Conservation (phyloP, 2,888 invertebrate species). For the Strigamia transsilvanica region DNA sequence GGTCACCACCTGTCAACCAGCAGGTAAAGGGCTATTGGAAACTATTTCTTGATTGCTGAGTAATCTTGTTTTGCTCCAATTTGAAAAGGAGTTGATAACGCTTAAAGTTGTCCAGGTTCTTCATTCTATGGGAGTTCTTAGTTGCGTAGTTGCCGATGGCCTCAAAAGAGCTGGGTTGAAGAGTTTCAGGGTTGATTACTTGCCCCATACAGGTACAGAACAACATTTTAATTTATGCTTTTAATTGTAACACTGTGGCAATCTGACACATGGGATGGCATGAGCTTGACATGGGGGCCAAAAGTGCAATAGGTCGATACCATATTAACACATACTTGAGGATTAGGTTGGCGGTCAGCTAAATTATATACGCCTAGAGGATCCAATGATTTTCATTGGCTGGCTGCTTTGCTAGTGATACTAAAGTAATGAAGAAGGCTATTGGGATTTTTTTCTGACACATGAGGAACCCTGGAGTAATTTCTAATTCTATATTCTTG, state of each 20-base stretch:
- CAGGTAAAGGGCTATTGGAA: constrained; percentile 46
- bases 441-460: too few species aligned
- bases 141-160: constrained; percentile 55
- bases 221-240: background rate
- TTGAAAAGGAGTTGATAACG: constrained; percentile 53
- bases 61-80: background rate
- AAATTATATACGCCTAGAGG: too few species aligned
- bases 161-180: constrained; percentile 53
- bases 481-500: too few species aligned
- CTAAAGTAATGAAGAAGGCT: too few species aligned
- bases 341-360: too few species aligned
- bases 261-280: too few species aligned
- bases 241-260: background rate
- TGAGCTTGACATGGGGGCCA: too few species aligned
- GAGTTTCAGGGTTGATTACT: constrained; percentile 41
- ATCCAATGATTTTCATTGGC: too few species aligned
- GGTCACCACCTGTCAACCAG: constrained; percentile 55
- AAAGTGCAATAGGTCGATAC: too few species aligned
- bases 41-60: background rate
- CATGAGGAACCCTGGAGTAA: too few species aligned
- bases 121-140: constrained; percentile 53
- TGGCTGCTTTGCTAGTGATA: too few species aligned
- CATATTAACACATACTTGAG: too few species aligned
- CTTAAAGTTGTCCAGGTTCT: constrained; percentile 55
- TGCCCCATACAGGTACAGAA: constrained; percentile 53